Percentiles rank a stretch among this genome's conserved stretches.
Evolutionary conservation across 2,888 invertebrate genomes (phyloP).

Genomic region (Xestia xanthographa): DNA sequence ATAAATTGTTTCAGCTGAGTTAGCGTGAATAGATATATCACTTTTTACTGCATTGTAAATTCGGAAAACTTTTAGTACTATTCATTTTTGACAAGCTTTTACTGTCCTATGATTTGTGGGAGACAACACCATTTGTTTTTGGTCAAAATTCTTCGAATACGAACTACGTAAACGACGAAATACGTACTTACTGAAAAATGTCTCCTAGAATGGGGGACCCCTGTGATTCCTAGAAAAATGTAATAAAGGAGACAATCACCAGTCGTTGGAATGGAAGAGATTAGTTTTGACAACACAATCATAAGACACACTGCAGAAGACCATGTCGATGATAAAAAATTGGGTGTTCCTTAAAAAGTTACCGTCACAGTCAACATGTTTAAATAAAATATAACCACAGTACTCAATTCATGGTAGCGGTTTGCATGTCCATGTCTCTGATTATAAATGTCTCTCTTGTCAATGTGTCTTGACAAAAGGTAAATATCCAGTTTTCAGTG

Average conservation of each 20-base stretch:
- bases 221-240: not conserved
- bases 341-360: not conserved
- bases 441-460: no score
- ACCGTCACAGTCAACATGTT: not conserved
- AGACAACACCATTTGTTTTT: not conserved
- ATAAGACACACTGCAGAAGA: not conserved
- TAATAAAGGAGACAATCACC: no score
- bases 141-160: not conserved
- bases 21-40: conserved; percentile 10
- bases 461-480: no score
- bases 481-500: no score
- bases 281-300: not conserved
- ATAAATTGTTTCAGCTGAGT: conserved; percentile 48
- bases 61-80: conserved; percentile 16
- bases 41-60: conserved; percentile 16
- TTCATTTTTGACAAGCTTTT: conserved; percentile 3
- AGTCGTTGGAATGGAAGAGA: not conserved
- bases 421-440: not conserved
- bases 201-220: not conserved
- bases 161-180: no score
- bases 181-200: no score
- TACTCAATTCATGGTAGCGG: not conserved
- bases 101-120: not conserved
- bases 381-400: not conserved
- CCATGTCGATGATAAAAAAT: not conserved